Evolutionary conservation across 2,888 invertebrate genomes (phyloP).

Genomic region (Venusia cambrica): DNA sequence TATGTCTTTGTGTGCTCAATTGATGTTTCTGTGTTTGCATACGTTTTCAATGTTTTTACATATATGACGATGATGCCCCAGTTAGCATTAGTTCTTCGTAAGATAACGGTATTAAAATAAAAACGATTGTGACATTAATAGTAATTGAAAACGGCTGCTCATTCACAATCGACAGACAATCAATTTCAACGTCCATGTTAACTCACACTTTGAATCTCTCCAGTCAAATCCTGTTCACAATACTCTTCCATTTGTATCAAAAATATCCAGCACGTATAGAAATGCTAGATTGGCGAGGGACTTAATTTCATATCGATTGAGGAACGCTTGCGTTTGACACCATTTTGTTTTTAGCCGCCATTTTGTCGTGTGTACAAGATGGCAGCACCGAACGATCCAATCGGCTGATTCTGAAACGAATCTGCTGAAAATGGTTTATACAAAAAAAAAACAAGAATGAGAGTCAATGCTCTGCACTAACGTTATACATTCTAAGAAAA

Average conservation of each 20-base stretch:
- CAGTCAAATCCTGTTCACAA: constrained; percentile 45
- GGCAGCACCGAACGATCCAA: constrained; percentile 71
- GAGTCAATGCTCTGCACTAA: constrained; percentile 65
- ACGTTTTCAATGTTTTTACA: constrained; percentile 9
- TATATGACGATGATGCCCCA: too few species aligned
- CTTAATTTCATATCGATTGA: constrained; percentile 46
- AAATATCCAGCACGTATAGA: constrained; percentile 27
- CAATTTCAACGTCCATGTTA: constrained; percentile 1
- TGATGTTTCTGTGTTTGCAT: constrained; percentile 8
- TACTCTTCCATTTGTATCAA: constrained; percentile 54
- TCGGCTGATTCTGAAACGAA: constrained; percentile 62
- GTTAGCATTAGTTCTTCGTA: too few species aligned
- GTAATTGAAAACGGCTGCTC: constrained; percentile 9
- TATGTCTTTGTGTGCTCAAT: constrained; percentile 21
- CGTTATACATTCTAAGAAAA: constrained; percentile 61
- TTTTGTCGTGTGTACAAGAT: constrained; percentile 42
- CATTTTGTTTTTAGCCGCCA: constrained; percentile 52
- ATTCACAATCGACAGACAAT: not conserved
- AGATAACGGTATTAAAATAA: too few species aligned
- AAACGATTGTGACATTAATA: too few species aligned
- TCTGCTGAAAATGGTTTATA: constrained; percentile 58
- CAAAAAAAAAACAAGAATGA: constrained; percentile 59
- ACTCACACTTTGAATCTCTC: constrained; percentile 41
- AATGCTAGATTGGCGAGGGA: constrained; percentile 44
- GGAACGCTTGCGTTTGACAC: constrained; percentile 47